These are phyloP conservation scores for Aromia moschata DNA, from an alignment of 2,888 invertebrate species.

Conservation along the genomic window DNA sequence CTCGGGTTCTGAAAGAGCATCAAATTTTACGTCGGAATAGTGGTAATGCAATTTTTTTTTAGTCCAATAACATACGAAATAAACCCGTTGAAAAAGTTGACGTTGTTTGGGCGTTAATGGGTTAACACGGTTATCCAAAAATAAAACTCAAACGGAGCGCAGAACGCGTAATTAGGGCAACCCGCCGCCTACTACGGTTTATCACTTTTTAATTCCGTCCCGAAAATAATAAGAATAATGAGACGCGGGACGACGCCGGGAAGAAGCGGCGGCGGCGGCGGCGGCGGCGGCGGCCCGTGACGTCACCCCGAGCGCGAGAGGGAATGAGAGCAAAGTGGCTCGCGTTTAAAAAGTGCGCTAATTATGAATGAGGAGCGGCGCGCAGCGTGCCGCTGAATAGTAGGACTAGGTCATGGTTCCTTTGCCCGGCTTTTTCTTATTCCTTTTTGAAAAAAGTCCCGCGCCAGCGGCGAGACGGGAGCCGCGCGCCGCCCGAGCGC, in stretches of 20 bases:
- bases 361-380: constrained; percentile 62
- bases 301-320: constrained; percentile 17
- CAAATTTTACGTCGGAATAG: too few relatives aligned
- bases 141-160: too few relatives aligned
- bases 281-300: constrained; percentile 5
- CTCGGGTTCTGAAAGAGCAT: too few relatives aligned
- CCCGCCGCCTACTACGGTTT: too few relatives aligned
- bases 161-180: too few relatives aligned
- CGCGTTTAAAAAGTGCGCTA: constrained; percentile 62
- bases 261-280: too few relatives aligned
- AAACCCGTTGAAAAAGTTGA: too few relatives aligned
- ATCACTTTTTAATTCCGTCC: too few relatives aligned
- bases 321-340: constrained; percentile 39
- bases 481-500: constrained; percentile 56
- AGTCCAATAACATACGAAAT: too few relatives aligned
- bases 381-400: constrained; percentile 55
- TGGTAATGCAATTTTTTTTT: too few relatives aligned
- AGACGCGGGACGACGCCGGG: constrained; percentile 3
- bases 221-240: constrained; percentile 10
- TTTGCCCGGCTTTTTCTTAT: constrained; percentile 60
- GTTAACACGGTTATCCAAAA: too few relatives aligned
- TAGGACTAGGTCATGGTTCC: constrained; percentile 64
- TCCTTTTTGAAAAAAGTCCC: constrained; percentile 55
- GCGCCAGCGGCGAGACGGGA: constrained; percentile 46
- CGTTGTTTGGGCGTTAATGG: too few relatives aligned